phyloP scores from a whole-genome alignment of 2,888 invertebrate species.

The Rhopalosiphum nymphaeae region DNA sequence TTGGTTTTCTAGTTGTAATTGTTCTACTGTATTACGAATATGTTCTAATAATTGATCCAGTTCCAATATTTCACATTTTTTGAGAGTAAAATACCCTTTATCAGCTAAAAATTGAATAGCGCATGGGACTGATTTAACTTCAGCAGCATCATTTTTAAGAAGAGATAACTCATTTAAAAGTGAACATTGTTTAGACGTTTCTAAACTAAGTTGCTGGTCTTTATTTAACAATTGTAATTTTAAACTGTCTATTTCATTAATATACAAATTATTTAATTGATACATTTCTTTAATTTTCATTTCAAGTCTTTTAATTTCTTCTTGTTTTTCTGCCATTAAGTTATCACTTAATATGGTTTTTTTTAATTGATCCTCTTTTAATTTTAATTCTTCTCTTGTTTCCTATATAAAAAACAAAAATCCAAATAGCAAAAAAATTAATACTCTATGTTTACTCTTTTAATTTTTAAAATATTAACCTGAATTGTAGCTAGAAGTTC shows the following conservation, averaged over 20 bases:
- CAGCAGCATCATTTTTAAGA: conserved; percentile 25
- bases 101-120: conserved; percentile 34
- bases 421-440: background rate
- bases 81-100: conserved; percentile 35
- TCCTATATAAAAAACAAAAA: conserved; percentile 31
- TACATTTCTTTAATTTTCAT: conserved; percentile 49
- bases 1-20: conserved; percentile 43
- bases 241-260: conserved; percentile 49
- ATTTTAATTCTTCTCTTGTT: conserved; percentile 40
- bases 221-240: conserved; percentile 58
- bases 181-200: background rate
- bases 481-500: conserved; percentile 70
- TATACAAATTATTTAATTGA: conserved; percentile 29
- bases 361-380: conserved; percentile 47
- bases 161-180: conserved; percentile 28
- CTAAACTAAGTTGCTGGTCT: conserved; percentile 9
- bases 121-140: conserved; percentile 12
- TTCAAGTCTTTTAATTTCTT: conserved; percentile 57
- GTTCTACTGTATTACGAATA: conserved; percentile 28
- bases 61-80: conserved; percentile 38
- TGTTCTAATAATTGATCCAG: conserved; percentile 38
- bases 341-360: conserved; percentile 27
- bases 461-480: conserved; percentile 36
- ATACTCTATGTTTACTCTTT: background rate
- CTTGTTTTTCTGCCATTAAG: conserved; percentile 46